Evolutionary conservation across 2,797 vertebrate genomes (phyloP).

Genomic region (Todus mexicanus): DNA sequence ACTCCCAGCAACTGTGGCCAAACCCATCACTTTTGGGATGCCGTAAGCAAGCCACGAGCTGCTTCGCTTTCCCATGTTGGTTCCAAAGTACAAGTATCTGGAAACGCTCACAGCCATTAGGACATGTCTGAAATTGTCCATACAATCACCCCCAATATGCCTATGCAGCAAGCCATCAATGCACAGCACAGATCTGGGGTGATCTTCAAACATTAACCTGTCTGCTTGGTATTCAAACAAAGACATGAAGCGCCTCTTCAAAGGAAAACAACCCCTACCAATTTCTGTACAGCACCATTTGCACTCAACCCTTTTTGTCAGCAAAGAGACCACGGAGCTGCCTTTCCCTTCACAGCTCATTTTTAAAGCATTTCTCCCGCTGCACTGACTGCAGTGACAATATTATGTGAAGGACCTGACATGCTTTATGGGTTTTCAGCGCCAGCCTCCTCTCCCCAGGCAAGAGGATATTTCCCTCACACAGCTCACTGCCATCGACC

Average conservation of each 20-base stretch:
- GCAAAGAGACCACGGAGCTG: neutral
- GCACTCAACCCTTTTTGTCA: neutral
- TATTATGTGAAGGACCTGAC: neutral
- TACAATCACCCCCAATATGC: neutral
- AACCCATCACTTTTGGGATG: neutral
- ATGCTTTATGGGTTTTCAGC: neutral
- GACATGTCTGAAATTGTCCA: neutral
- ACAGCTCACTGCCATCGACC: neutral
- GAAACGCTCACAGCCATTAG: neutral
- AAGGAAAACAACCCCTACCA: neutral
- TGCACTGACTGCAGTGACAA: neutral
- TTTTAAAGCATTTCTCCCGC: neutral
- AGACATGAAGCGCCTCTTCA: neutral
- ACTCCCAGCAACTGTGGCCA: neutral
- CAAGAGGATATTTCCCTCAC: neutral
- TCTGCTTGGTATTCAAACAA: neutral
- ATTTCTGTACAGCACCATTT: neutral
- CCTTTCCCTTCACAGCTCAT: neutral
- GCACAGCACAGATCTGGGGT: neutral
- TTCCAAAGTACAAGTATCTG: neutral
- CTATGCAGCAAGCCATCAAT: neutral
- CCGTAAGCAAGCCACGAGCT: neutral
- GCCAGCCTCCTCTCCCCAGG: neutral
- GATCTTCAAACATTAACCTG: neutral
- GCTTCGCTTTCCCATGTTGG: neutral